Evolutionary conservation across 2,888 invertebrate species (phyloP), one percentile per base, ranked within the genome.

Genomic region (Lepidocyrtinus sp.): DNA sequence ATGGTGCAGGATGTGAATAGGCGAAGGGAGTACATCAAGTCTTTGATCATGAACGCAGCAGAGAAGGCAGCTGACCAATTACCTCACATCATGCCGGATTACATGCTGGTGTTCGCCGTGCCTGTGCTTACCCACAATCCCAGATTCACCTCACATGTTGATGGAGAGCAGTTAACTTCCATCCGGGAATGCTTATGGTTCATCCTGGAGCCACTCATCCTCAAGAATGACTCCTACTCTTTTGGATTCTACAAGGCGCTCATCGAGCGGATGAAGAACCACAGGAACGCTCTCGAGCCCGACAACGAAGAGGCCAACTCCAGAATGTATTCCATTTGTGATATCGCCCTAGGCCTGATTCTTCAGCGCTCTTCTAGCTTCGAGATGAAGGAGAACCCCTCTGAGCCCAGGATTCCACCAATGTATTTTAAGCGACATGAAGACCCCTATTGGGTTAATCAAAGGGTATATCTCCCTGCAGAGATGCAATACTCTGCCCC

Each of bases 271-370:
- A 97, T 98, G 92, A 99, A 99, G 89, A 94, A 95, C 88, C 96
- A 96, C 88, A 96, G 95, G 88, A 97, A 97, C 88, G 95, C 96
- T 2, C 90, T 96, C 82, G 92, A 93, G 86, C 94, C 95, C 27
- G 94, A 94, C 19, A 95, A 96, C 88, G 94, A 95, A 85, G 90
- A 91, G 46, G 91, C 93, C 82, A 97, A 97, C 90, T 93, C 92
- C 89, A 98, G 97, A 94, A 90, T 99, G 88, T 99, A 98, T 95
- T 95, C 98, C 26, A 93, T 96, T 72, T 98, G 98, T 91, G 99
- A 99, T 91, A 91, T 99, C 85, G 95, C 97, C 17, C 93, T 97
- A 91, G 95, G 96, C 67, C 91, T 99, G 87, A 93, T 99, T 86
- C 92, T 95, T 90, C 92, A 95, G 76, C 96, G 96, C 88, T 94